These are phyloP conservation scores for Oryzias dopingdopingensis DNA, from an alignment of 2,797 vertebrate genomes.

Conservation along the genomic window DNA sequence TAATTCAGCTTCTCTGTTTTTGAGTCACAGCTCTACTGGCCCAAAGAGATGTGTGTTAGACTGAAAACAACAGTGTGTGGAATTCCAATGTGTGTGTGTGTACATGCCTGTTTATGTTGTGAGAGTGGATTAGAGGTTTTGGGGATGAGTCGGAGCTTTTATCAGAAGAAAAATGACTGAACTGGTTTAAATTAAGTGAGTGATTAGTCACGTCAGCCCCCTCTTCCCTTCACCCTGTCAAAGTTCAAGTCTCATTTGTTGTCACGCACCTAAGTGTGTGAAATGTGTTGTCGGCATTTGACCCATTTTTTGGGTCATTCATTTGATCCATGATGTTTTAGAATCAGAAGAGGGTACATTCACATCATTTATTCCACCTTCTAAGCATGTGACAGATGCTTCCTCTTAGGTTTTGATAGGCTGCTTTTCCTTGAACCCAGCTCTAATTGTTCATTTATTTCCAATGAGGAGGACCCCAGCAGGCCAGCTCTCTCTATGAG, in stretches of 20 bases:
- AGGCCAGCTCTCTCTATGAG: neutral
- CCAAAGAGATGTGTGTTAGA: slow-evolving; percentile 33
- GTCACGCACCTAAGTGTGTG: too few species aligned
- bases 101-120: neutral
- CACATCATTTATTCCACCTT: too few species aligned
- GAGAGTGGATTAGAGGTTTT: neutral
- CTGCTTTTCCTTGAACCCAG: slow-evolving; percentile 41
- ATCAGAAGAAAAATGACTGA: slow-evolving; percentile 34
- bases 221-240: neutral
- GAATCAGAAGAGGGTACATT: too few species aligned
- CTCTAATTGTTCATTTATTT: slow-evolving; percentile 37
- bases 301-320: too few species aligned
- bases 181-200: slow-evolving; percentile 50
- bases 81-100: slow-evolving; percentile 5
- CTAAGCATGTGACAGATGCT: too few species aligned
- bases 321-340: too few species aligned
- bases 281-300: too few species aligned
- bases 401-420: neutral
- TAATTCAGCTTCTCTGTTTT: slow-evolving; percentile 4
- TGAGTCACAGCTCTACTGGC: slow-evolving; percentile 39
- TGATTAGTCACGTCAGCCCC: slow-evolving; percentile 38
- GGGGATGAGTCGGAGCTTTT: slow-evolving; percentile 24
- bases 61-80: slow-evolving; percentile 38
- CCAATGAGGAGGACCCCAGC: slow-evolving; percentile 27
- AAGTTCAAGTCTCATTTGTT: too few species aligned